Percentiles rank a stretch among this genome's conserved stretches.
phyloP scores from a whole-genome alignment of 2,797 vertebrate species.

The Gouania willdenowi region DNA sequence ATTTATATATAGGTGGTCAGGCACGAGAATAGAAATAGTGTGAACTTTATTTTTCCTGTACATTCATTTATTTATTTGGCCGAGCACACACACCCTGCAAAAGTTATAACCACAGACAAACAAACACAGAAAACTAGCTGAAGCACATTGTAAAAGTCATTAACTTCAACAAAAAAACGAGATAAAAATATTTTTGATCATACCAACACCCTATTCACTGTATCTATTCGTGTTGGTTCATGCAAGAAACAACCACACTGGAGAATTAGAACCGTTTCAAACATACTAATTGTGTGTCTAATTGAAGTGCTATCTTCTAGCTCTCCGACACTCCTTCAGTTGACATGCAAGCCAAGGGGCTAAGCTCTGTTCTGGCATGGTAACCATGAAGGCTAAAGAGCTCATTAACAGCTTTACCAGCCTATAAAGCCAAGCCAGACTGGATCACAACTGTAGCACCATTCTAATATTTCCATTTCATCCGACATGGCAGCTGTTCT shows the following conservation, averaged over 20 bases:
- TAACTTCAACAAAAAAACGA: too few relatives aligned
- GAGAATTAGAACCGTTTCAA: conserved; percentile 3
- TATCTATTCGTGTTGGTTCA: too few relatives aligned
- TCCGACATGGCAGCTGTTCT: conserved; percentile 57
- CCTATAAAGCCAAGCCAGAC: conserved; percentile 14
- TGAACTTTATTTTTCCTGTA: too few relatives aligned
- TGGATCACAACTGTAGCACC: conserved; percentile 28
- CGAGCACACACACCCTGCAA: too few relatives aligned
- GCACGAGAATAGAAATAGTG: too few relatives aligned
- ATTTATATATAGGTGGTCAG: too few relatives aligned
- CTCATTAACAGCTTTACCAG: conserved; percentile 43
- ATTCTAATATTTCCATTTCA: conserved; percentile 45
- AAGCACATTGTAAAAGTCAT: too few relatives aligned
- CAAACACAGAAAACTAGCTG: too few relatives aligned
- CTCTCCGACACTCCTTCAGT: conserved; percentile 11
- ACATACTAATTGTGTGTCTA: conserved; percentile 27
- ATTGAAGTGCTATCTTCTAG: conserved; percentile 17
- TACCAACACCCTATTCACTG: too few relatives aligned
- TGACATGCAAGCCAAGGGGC: conserved; percentile 24
- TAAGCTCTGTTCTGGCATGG: conserved; percentile 28
- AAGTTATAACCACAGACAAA: too few relatives aligned
- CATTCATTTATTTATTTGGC: too few relatives aligned
- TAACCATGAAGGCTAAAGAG: conserved; percentile 31
- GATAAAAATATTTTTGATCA: too few relatives aligned
- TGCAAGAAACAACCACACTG: conserved; percentile 14